These are phyloP conservation scores for Orientallactaga sibirica DNA, from an alignment of 2,797 vertebrate species.

Conservation along the genomic window DNA sequence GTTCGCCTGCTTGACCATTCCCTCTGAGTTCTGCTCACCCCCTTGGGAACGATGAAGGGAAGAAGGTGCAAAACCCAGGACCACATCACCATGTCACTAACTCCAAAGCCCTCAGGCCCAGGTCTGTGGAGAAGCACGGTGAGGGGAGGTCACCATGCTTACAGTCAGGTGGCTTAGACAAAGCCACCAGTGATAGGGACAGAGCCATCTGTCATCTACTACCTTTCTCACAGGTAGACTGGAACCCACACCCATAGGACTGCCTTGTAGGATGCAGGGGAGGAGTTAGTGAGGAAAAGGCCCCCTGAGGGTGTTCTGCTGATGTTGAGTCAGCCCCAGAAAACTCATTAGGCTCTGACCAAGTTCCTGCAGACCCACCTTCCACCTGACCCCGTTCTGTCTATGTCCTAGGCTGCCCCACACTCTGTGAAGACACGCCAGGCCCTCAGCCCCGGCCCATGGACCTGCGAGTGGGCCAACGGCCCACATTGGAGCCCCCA, in stretches of 20 bases:
- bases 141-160: not conserved
- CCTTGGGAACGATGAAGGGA: not conserved
- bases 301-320: not conserved
- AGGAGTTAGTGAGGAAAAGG: not conserved
- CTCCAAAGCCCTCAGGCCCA: not conserved
- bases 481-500: constrained; percentile 89
- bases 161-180: not conserved
- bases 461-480: constrained; percentile 96
- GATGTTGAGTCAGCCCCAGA: not conserved
- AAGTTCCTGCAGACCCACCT: not conserved
- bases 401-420: constrained; percentile 83
- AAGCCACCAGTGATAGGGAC: rapidly evolving
- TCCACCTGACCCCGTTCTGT: constrained; percentile 42
- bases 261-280: not conserved
- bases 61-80: not conserved
- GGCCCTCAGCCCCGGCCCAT: constrained; percentile 91
- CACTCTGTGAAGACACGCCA: constrained; percentile 79
- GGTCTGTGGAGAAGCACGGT: not conserved
- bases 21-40: not conserved
- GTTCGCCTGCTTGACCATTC: not conserved
- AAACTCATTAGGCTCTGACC: not conserved
- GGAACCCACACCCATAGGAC: not conserved
- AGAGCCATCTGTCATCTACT: no score
- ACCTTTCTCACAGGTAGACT: not conserved
- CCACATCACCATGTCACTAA: not conserved